A percentile compares a stretch with the other conserved stretches of the same genome.
Conservation (phyloP, 1,140 invertebrate species). For the Yoshiicerus persimilis region DNA sequence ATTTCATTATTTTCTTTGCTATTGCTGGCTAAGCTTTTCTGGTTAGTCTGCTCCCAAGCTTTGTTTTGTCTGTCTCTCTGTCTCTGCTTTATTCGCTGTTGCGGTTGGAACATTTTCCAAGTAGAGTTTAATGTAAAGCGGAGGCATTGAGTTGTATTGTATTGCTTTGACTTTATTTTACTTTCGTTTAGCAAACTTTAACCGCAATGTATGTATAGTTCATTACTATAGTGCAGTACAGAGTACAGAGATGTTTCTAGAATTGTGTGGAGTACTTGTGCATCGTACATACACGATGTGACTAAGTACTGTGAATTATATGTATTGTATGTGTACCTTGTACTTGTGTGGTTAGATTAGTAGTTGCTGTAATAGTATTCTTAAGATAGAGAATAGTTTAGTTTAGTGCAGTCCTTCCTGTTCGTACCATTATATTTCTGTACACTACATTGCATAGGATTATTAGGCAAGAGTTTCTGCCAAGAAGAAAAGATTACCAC, state of each 20-base stretch:
- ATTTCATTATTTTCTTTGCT: not conserved
- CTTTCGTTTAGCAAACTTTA: not conserved
- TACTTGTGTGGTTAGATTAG: not conserved
- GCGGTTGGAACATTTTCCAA: not conserved
- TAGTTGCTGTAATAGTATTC: not conserved
- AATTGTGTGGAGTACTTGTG: too few species aligned
- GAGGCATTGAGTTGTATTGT: not conserved
- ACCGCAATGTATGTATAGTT: not conserved
- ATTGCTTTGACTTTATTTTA: not conserved
- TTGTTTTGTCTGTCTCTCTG: not conserved
- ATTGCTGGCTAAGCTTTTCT: not conserved
- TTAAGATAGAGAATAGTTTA: not conserved
- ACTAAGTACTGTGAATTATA: not conserved
- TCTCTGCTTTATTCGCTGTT: not conserved
- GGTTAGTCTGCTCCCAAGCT: not conserved
- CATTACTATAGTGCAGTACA: too few species aligned
- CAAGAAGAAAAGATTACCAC: slow-evolving; percentile 16
- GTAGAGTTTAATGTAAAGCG: not conserved
- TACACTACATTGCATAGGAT: not conserved
- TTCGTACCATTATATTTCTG: not conserved
- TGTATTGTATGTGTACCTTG: not conserved
- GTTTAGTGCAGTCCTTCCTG: not conserved
- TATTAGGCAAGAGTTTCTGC: not conserved
- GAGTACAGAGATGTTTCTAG: too few species aligned
- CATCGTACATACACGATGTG: not conserved